Conservation (phyloP, 2,797 vertebrate genomes). For the Meriones psammophilus region DNA sequence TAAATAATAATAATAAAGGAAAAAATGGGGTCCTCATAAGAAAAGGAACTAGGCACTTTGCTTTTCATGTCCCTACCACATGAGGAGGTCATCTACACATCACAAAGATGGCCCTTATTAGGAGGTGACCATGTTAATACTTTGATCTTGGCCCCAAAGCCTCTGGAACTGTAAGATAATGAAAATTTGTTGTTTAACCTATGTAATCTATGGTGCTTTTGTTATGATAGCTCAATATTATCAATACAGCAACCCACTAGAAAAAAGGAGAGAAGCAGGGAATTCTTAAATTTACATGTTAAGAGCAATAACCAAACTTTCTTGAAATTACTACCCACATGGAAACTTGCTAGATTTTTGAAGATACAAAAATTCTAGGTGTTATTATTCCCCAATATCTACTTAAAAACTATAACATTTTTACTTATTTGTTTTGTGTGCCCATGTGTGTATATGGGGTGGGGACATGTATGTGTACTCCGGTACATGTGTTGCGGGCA, state of each 20-base stretch:
- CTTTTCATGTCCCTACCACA: not conserved
- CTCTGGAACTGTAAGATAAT: not conserved
- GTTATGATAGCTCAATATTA: not conserved
- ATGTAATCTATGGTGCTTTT: not conserved
- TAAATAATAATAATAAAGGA: too few species aligned
- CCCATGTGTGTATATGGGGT: not conserved
- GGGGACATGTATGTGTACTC: not conserved
- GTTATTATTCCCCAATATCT: not conserved
- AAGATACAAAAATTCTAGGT: constrained; percentile 8
- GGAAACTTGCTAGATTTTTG: not conserved
- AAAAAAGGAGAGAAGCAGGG: not conserved
- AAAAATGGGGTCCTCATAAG: not conserved
- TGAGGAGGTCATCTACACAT: not conserved
- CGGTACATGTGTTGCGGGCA: not conserved
- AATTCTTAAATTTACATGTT: not conserved
- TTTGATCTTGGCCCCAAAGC: not conserved
- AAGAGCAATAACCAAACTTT: not conserved
- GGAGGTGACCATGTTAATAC: not conserved
- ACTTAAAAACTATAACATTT: not conserved
- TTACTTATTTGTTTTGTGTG: not conserved
- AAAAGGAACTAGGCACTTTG: not conserved
- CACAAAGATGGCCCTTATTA: not conserved
- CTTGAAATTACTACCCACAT: not conserved
- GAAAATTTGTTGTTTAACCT: not conserved
- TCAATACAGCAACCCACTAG: not conserved